phyloP scores from a whole-genome alignment of 2,113 vertebrate species.

The Odontophorus gujanensis region DNA sequence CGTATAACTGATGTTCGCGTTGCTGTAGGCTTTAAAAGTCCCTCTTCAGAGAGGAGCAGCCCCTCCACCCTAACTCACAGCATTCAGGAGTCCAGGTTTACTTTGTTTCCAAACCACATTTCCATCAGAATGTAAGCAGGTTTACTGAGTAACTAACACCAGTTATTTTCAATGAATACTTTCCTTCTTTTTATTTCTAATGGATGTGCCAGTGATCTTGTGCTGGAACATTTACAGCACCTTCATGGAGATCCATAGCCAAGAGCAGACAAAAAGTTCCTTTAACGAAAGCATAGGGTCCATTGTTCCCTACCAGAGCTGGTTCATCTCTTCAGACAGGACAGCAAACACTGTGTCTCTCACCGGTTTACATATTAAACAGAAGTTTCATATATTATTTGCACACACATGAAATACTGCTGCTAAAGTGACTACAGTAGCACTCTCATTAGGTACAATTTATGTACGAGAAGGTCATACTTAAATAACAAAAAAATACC shows the following conservation, averaged over 20 bases:
- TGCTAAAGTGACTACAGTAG: not conserved
- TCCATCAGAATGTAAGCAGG: not conserved
- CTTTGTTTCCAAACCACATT: not conserved
- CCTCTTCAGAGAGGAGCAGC: not conserved
- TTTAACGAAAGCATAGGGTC: not conserved
- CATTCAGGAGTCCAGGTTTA: not conserved
- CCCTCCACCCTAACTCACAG: not conserved
- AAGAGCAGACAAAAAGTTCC: not conserved
- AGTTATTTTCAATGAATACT: not conserved
- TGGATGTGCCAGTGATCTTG: not conserved
- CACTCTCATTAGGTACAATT: not conserved
- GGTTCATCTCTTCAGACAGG: conserved; percentile 1
- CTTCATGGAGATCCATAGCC: not conserved
- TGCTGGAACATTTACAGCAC: not conserved
- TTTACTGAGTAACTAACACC: not conserved
- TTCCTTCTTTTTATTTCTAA: not conserved
- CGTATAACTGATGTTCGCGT: not conserved
- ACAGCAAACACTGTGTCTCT: not conserved
- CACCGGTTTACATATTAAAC: not conserved
- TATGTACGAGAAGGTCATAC: not conserved
- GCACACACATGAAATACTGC: not conserved
- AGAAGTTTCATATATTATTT: not conserved
- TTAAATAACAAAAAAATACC: not conserved
- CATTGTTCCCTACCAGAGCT: not conserved
- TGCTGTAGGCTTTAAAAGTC: not conserved